phyloP scores from a whole-genome alignment of 2,888 invertebrate species.

The Lithophane leautieri region DNA sequence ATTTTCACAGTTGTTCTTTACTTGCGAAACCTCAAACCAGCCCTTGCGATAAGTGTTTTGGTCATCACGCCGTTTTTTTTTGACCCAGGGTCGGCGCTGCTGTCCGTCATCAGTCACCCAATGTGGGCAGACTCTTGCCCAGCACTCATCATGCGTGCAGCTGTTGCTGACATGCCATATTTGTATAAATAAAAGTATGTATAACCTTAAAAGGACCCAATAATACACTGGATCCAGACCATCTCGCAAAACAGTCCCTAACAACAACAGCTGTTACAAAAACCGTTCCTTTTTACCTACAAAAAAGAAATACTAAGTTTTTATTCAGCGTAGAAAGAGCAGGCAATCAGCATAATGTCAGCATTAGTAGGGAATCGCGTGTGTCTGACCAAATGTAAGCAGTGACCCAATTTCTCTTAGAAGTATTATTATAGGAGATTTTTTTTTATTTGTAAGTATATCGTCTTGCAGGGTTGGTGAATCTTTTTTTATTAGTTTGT shows the following conservation, averaged over 20 bases:
- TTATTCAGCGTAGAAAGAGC: slow-evolving; percentile 57
- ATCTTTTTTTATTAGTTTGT: slow-evolving; percentile 7
- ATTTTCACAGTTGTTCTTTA: too few species aligned
- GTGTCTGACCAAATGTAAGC: slow-evolving; percentile 64
- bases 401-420: slow-evolving; percentile 61
- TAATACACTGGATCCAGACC: slow-evolving; percentile 27
- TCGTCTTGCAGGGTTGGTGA: slow-evolving; percentile 38
- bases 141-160: too few species aligned
- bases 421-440: slow-evolving; percentile 46
- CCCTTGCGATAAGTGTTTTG: too few species aligned
- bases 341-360: slow-evolving; percentile 63
- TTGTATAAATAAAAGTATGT: neutral
- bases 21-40: too few species aligned
- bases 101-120: too few species aligned
- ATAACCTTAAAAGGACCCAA: slow-evolving; percentile 20
- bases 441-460: slow-evolving; percentile 49
- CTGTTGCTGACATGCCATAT: neutral
- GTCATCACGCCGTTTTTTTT: too few species aligned
- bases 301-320: slow-evolving; percentile 62
- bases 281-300: slow-evolving; percentile 40
- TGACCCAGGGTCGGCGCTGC: too few species aligned
- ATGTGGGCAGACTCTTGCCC: too few species aligned
- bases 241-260: slow-evolving; percentile 17
- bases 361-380: slow-evolving; percentile 65
- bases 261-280: slow-evolving; percentile 55